A percentile compares a stretch with the other conserved stretches of the same genome.
These are phyloP conservation scores for Mactra quadrangularis DNA, from an alignment of 1,140 invertebrate species.

Conservation along the genomic window DNA sequence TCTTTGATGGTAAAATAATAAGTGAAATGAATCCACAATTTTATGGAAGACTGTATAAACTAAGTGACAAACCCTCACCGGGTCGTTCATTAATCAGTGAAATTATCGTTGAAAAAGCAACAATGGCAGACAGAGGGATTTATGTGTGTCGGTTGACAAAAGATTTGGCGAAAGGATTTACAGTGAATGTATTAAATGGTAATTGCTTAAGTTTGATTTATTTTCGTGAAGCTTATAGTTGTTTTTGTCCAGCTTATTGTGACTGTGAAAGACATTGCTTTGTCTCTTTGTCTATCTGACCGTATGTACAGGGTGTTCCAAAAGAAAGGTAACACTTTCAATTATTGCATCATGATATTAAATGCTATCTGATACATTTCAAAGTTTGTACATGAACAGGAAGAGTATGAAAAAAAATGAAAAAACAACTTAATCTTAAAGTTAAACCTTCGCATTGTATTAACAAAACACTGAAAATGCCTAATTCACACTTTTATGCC, in stretches of 20 bases:
- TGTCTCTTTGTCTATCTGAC: background rate
- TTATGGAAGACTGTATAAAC: background rate
- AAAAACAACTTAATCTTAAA: too few relatives aligned
- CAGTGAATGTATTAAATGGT: constrained; percentile 56
- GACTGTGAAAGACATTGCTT: background rate
- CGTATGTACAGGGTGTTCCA: too few relatives aligned
- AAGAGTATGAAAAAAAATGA: too few relatives aligned
- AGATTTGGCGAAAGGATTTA: constrained; percentile 42
- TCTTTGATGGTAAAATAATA: constrained; percentile 64
- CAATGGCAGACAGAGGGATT: constrained; percentile 28
- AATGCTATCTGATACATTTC: too few relatives aligned
- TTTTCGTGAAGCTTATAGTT: background rate
- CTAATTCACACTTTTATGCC: too few relatives aligned
- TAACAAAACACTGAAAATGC: too few relatives aligned
- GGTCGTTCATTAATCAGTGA: constrained; percentile 54
- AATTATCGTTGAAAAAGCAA: constrained; percentile 47
- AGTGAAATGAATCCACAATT: constrained; percentile 24
- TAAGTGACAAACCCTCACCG: constrained; percentile 45
- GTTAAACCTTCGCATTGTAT: too few relatives aligned
- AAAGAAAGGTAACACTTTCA: too few relatives aligned
- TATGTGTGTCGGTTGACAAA: constrained; percentile 51
- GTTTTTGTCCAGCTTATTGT: background rate
- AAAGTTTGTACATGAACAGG: too few relatives aligned
- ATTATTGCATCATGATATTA: too few relatives aligned
- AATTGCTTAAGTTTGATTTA: background rate